A percentile compares a stretch with the other conserved stretches of the same genome.
These are phyloP conservation scores for Oryzias celebensis DNA, from an alignment of 2,113 vertebrate species.

Conservation along the genomic window DNA sequence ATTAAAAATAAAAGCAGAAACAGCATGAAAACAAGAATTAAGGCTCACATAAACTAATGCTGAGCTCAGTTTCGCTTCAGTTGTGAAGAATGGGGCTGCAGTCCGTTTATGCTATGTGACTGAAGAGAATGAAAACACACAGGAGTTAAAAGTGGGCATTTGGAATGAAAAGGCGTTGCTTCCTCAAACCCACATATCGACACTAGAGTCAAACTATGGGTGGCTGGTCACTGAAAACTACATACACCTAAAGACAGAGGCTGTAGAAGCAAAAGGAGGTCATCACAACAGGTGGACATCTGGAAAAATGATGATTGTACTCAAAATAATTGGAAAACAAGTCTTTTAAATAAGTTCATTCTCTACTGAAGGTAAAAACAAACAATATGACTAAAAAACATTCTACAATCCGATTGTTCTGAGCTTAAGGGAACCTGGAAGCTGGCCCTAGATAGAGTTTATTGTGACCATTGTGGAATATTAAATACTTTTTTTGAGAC, in stretches of 20 bases:
- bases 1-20: conserved; percentile 11
- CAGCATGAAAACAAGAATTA: conserved; percentile 13
- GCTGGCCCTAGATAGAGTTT: too few relatives aligned
- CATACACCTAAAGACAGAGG: neutral
- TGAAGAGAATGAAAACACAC: conserved; percentile 62
- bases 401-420: too few relatives aligned
- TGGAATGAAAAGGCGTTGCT: conserved; percentile 30
- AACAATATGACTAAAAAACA: too few relatives aligned
- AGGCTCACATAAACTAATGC: conserved; percentile 39
- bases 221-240: conserved; percentile 25
- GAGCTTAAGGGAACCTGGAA: too few relatives aligned
- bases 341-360: too few relatives aligned
- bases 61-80: conserved; percentile 40
- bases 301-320: too few relatives aligned
- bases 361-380: too few relatives aligned
- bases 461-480: too few relatives aligned
- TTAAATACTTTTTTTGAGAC: too few relatives aligned
- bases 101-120: conserved; percentile 58
- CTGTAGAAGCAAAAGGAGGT: too few relatives aligned
- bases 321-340: too few relatives aligned
- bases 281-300: too few relatives aligned
- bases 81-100: conserved; percentile 35
- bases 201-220: conserved; percentile 18
- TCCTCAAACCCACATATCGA: conserved; percentile 57
- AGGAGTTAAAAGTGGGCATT: conserved; percentile 38